Evolutionary conservation across 2,113 vertebrate genomes (phyloP).

Genomic region (Aplodontia rufa): DNA sequence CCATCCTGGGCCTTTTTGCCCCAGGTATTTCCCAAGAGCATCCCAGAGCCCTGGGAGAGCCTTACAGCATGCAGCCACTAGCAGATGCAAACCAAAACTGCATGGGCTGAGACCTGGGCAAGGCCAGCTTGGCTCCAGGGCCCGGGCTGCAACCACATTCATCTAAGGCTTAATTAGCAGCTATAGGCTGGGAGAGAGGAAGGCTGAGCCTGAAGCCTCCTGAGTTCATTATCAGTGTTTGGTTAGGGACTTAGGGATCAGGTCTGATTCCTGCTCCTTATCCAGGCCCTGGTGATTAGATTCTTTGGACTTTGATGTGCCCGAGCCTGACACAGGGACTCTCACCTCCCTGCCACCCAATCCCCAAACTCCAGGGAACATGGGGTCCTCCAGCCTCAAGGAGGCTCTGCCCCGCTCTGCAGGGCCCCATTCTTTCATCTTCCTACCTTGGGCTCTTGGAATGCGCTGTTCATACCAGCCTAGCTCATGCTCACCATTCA

Average conservation of each 20-base stretch:
- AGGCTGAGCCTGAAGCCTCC: not conserved
- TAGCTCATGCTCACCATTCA: not conserved
- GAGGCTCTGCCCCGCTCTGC: not conserved
- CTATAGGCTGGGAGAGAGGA: not conserved
- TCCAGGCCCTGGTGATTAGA: constrained; percentile 40
- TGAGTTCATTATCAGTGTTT: constrained; percentile 50
- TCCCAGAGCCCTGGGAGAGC: not conserved
- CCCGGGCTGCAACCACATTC: not conserved
- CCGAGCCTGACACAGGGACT: not conserved
- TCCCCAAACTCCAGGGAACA: not conserved
- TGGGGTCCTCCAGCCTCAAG: no score
- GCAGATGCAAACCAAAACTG: not conserved
- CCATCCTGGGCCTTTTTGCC: not conserved
- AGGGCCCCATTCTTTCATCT: not conserved
- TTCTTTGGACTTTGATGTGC: constrained; percentile 32
- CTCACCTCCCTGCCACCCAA: not conserved
- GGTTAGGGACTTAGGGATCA: constrained; percentile 30
- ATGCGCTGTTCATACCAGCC: not conserved
- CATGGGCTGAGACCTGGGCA: not conserved
- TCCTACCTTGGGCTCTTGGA: not conserved
- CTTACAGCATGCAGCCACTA: no score
- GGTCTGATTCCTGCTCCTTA: constrained; percentile 47
- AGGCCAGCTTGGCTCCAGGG: not conserved
- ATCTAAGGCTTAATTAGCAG: no score
- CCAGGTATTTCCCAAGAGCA: not conserved